Evolutionary conservation across 1,140 invertebrate genomes (phyloP), one percentile per base, ranked within the genome.

Genomic region (Zaprionus gabonicus): DNA sequence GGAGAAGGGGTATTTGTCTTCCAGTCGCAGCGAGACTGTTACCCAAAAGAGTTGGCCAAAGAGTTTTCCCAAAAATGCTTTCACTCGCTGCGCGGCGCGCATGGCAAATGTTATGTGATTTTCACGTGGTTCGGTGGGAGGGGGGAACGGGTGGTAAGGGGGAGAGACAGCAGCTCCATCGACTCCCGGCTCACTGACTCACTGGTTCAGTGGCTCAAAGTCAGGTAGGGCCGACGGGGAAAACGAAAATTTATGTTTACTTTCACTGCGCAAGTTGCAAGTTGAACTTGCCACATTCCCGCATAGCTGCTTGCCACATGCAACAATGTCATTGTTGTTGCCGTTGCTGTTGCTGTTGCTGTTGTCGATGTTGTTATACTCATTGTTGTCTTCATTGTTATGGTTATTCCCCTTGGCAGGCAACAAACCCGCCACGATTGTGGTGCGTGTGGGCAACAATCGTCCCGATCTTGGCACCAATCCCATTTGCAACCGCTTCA

Each of bases 381-480:
- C 17, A 59, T 60, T 56, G 17, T 71, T 56, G 28, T 27, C n/a
- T 4, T 60, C 20, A 12, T 23, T 49, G 41, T 20, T 46, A 1
- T 49, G 0, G 1, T 49, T 1, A 59, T 36, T 49, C 1, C 12
- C 17, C 2, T 23, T 27, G 23, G 0, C 73, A 92, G 94, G 95
- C 58, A 95, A 95, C 75, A 95, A 96, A 82, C 96, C 96, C 23
- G 97, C 97, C 0, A 98, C 97, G 0, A 96, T 98, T 65, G 95
- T 98, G 20, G 97, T 99, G 0, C 94, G 98, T 38, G 98, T 98
- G 7, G 98, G 98, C 51, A 99, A 99, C 93, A 98, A 98, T 92
- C 94, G 98, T n/a, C 98, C 98, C 1, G 98, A 99, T 93, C 93
- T 98, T 51, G 97, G 97, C 58, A 97, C 96, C 2, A 99, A 99